These are phyloP conservation scores for Ophion ventricosus DNA, from an alignment of 2,888 invertebrate species.

Conservation along the genomic window DNA sequence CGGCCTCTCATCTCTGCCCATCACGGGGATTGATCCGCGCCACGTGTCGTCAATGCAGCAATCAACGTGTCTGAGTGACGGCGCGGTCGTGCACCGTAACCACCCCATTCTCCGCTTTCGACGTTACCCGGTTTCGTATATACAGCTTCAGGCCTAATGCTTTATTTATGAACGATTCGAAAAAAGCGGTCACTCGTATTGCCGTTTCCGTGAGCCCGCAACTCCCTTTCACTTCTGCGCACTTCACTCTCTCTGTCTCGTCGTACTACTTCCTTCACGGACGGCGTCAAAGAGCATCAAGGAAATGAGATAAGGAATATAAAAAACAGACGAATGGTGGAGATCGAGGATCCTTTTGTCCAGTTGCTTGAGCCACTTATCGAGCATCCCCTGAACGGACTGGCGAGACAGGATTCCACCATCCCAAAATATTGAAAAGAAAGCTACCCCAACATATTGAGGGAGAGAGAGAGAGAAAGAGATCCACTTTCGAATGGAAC, in stretches of 20 bases:
- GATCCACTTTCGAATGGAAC: conserved; percentile 35
- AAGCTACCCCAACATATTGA: conserved; percentile 11
- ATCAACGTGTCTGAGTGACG: conserved; percentile 81
- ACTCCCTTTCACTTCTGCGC: neutral
- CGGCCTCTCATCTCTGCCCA: conserved; percentile 73
- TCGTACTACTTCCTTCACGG: conserved; percentile 36
- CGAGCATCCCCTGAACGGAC: conserved; percentile 57
- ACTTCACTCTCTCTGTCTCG: conserved; percentile 16
- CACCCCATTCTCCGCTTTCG: conserved; percentile 42
- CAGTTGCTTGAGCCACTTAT: conserved; percentile 59
- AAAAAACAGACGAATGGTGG: conserved; percentile 48
- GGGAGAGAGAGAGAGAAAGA: conserved; percentile 10
- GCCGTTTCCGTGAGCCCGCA: conserved; percentile 56
- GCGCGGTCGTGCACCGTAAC: conserved; percentile 65
- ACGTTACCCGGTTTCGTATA: conserved; percentile 63
- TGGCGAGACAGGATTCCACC: conserved; percentile 31
- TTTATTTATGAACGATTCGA: conserved; percentile 82
- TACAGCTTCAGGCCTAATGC: conserved; percentile 75
- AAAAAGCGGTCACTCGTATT: conserved; percentile 77
- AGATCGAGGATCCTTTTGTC: conserved; percentile 58
- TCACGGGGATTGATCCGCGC: conserved; percentile 80
- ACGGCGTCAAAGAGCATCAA: conserved; percentile 45
- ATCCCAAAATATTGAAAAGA: conserved; percentile 57
- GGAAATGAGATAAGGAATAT: conserved; percentile 60
- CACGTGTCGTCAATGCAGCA: conserved; percentile 83